Percentiles rank a stretch among this genome's conserved stretches.
Conservation (phyloP, 2,113 vertebrate species). For the Silurus glanis region DNA sequence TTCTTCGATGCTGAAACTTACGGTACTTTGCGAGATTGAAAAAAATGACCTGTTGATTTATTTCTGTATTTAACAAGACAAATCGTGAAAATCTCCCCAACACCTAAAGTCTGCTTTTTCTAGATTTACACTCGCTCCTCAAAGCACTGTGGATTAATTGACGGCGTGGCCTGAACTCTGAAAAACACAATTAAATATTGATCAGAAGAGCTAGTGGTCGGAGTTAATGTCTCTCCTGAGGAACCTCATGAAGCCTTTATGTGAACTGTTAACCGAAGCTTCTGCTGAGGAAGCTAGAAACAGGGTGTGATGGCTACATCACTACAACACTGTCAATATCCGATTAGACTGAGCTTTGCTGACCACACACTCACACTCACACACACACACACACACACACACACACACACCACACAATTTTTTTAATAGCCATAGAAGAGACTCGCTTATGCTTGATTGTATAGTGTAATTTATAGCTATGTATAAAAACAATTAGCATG, state of each 20-base stretch:
- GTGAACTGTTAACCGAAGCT: background rate
- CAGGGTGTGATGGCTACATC: background rate
- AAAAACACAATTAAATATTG: slow-evolving; percentile 40
- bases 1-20: background rate
- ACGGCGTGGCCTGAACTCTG: background rate
- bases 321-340: slow-evolving; percentile 23
- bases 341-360: slow-evolving; percentile 24
- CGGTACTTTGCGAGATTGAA: background rate
- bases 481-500: too few relatives aligned
- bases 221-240: slow-evolving; percentile 19
- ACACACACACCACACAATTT: too few relatives aligned
- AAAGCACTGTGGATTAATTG: background rate
- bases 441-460: background rate
- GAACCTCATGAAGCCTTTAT: slow-evolving; percentile 23
- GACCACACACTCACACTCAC: background rate
- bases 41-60: background rate
- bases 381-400: too few relatives aligned
- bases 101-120: background rate
- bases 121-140: background rate
- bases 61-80: background rate
- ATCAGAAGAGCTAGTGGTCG: slow-evolving; percentile 31
- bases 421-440: background rate
- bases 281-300: slow-evolving; percentile 31
- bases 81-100: background rate
- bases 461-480: background rate